A percentile compares a stretch with the other conserved stretches of the same genome.
Conservation (phyloP, 2,888 invertebrate genomes). For the Rhyacophila evoluta region DNA sequence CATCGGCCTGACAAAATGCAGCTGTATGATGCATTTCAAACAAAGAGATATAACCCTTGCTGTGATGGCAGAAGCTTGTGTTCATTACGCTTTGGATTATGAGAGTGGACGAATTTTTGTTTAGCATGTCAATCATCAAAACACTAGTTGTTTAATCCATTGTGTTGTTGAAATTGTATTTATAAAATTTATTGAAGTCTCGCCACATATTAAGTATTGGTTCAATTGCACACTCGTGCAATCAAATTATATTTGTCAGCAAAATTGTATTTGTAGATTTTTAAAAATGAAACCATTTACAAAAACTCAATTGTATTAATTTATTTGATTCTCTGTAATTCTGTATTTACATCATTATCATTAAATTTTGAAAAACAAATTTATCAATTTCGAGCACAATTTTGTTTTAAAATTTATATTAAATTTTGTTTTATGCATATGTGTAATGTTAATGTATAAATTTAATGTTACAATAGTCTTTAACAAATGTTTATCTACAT, state of each 20-base stretch:
- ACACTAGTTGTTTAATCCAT: background rate
- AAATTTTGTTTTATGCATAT: background rate
- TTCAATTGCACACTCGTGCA: background rate
- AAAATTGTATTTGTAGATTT: background rate
- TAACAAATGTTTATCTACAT: background rate
- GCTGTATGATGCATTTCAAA: background rate
- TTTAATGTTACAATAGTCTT: background rate
- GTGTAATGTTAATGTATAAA: background rate
- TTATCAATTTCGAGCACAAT: background rate
- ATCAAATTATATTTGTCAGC: background rate
- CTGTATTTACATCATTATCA: no score
- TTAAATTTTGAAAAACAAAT: no score
- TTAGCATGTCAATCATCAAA: background rate
- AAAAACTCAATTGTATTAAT: background rate
- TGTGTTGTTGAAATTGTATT: background rate
- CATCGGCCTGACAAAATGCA: background rate
- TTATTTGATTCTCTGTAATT: background rate
- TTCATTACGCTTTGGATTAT: constrained; percentile 24
- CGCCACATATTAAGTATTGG: background rate
- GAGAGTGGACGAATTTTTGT: background rate
- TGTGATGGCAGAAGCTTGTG: constrained; percentile 25
- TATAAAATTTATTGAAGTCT: background rate
- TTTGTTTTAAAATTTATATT: background rate
- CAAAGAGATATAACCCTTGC: constrained; percentile 20
- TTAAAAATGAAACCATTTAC: background rate